Percentiles rank a stretch among this genome's conserved stretches.
Evolutionary conservation across 1,140 invertebrate species (phyloP).

Genomic region (Lepidostoma basale): DNA sequence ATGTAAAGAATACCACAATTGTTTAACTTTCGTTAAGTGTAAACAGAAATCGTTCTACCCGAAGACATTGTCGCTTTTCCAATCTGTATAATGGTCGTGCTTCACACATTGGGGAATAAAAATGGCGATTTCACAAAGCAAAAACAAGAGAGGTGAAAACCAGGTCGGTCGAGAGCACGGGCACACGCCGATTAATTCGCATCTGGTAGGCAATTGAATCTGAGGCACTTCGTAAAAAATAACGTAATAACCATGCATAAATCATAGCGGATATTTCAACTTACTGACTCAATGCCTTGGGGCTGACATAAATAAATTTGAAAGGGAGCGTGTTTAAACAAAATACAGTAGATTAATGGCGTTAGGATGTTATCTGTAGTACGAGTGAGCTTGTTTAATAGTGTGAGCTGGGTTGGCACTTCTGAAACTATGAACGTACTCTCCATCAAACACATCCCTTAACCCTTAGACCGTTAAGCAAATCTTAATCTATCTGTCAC

Average conservation of each 20-base stretch:
- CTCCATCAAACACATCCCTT: no score
- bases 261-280: constrained; percentile 6
- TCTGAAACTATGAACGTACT: no score
- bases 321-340: no score
- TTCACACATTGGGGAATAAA: constrained; percentile 31
- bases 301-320: no score
- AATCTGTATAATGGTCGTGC: constrained; percentile 6
- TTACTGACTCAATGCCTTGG: no score
- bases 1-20: neutral
- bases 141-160: constrained; percentile 40
- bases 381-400: no score
- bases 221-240: neutral
- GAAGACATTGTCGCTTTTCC: constrained; percentile 3
- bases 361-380: no score
- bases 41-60: neutral
- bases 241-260: neutral
- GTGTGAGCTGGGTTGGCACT: no score
- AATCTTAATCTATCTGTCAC: no score
- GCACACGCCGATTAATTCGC: neutral
- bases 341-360: no score
- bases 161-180: constrained; percentile 24
- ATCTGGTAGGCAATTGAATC: neutral
- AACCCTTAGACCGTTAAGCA: no score
- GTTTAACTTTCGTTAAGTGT: neutral
- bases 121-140: constrained; percentile 42